phyloP scores from a whole-genome alignment of 2,113 vertebrate genomes.

The Gymnorhina tibicen region DNA sequence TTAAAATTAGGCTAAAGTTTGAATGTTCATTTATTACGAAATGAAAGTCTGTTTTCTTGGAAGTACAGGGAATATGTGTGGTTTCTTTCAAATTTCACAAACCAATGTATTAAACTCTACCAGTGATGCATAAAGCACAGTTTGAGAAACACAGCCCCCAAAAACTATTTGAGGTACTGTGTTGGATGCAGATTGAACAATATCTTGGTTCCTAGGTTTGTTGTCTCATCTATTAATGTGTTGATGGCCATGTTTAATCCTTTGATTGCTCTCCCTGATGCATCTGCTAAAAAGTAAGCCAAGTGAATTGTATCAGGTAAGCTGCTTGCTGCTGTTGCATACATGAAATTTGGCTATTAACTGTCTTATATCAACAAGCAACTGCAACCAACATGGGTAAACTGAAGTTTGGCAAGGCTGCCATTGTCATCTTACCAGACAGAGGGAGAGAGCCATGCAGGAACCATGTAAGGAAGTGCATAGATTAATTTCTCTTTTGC shows the following conservation, averaged over 20 bases:
- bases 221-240: neutral
- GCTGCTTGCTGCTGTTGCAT: neutral
- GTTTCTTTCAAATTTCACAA: slow-evolving; percentile 7
- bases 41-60: slow-evolving; percentile 10
- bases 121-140: neutral
- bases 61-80: neutral
- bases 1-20: slow-evolving; percentile 16
- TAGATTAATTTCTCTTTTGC: neutral
- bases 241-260: neutral
- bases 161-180: neutral
- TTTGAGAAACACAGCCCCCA: neutral
- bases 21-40: slow-evolving; percentile 10
- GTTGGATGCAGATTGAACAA: neutral
- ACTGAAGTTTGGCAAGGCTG: neutral
- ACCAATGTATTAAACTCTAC: neutral
- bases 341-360: neutral
- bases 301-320: neutral
- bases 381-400: neutral
- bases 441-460: neutral
- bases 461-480: neutral
- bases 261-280: neutral
- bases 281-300: neutral
- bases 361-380: neutral
- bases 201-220: neutral
- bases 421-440: neutral